Conservation (phyloP, 2,113 vertebrate species). For the Rhadina sibilatrix region DNA sequence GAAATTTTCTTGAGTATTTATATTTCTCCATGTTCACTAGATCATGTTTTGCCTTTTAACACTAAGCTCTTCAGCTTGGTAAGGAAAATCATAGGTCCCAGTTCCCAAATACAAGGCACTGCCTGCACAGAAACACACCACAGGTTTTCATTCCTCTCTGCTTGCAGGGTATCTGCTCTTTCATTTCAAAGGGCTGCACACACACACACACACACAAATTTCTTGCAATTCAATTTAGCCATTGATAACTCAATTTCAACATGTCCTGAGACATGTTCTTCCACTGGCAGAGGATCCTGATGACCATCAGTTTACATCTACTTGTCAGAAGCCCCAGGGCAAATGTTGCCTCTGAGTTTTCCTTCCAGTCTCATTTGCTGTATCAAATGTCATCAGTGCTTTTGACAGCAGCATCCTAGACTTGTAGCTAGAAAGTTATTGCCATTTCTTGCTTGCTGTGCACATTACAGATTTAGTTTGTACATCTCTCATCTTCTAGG, state of each 20-base stretch:
- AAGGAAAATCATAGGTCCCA: background rate
- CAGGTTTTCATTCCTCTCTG: background rate
- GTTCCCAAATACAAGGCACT: background rate
- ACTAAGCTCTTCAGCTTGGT: background rate
- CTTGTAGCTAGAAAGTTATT: background rate
- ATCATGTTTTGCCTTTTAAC: background rate
- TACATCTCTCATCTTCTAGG: background rate
- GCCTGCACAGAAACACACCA: background rate
- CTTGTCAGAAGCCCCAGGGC: background rate
- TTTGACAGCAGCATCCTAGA: background rate
- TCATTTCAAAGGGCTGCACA: background rate
- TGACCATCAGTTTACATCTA: constrained; percentile 5
- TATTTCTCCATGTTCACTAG: background rate
- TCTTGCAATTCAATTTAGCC: constrained; percentile 7
- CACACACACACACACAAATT: background rate
- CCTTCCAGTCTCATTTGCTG: background rate
- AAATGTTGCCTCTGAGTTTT: constrained; percentile 15
- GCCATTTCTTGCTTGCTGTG: background rate
- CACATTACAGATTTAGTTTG: background rate
- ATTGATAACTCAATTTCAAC: constrained; percentile 15
- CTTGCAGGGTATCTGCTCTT: background rate
- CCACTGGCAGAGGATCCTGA: background rate
- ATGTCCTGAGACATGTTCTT: background rate
- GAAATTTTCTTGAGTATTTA: background rate
- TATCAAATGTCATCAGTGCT: background rate